Percentiles rank a stretch among this genome's conserved stretches.
These are phyloP conservation scores for Alcis repandata DNA, from an alignment of 2,888 invertebrate species.

Conservation along the genomic window DNA sequence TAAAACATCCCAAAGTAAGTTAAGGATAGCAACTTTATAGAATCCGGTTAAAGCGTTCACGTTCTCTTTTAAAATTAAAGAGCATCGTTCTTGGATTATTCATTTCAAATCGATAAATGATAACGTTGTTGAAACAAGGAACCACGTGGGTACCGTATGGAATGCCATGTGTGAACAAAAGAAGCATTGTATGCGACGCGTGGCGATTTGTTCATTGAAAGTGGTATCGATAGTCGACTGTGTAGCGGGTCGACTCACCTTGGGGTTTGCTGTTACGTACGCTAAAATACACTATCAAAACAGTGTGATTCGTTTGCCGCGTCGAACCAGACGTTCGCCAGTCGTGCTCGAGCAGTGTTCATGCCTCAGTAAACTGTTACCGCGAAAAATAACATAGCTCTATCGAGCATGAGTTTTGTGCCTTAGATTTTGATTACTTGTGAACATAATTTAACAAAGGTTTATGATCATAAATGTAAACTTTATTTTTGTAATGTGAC, in stretches of 20 bases:
- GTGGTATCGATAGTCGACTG: constrained; percentile 58
- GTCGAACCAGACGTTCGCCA: constrained; percentile 64
- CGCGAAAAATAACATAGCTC: constrained; percentile 46
- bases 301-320: constrained; percentile 74
- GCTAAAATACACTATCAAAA: constrained; percentile 84
- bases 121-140: constrained; percentile 18
- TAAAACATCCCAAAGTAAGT: constrained; percentile 52
- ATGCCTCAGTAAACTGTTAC: constrained; percentile 50
- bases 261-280: constrained; percentile 77
- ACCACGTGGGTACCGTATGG: not conserved
- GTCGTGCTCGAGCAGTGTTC: constrained; percentile 46
- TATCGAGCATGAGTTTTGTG: constrained; percentile 38
- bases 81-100: constrained; percentile 24
- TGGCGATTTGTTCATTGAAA: constrained; percentile 58
- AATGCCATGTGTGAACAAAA: constrained; percentile 44
- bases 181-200: constrained; percentile 57
- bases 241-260: constrained; percentile 76
- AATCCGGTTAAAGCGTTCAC: constrained; percentile 47
- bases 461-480: constrained; percentile 35
- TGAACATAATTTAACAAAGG: constrained; percentile 27
- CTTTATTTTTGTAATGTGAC: constrained; percentile 60
- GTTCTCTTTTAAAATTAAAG: constrained; percentile 53
- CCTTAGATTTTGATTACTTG: constrained; percentile 57
- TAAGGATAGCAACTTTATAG: constrained; percentile 66
- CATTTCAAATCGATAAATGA: constrained; percentile 27